A percentile compares a stretch with the other conserved stretches of the same genome.
Conservation (phyloP, 2,888 invertebrate species). For the Lydus trimaculatus region DNA sequence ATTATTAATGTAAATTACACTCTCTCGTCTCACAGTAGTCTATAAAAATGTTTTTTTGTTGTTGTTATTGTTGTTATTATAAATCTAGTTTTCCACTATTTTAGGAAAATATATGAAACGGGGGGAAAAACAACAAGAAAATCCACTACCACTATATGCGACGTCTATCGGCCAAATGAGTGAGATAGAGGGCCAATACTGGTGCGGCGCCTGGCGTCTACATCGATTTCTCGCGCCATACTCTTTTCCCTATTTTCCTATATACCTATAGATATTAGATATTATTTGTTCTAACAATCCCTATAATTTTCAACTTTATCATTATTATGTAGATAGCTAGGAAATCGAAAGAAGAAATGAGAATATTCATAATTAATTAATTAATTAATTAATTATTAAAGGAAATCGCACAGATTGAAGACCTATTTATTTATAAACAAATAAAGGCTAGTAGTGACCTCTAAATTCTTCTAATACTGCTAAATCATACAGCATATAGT, state of each 20-base stretch:
- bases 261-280: not conserved
- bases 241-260: not conserved
- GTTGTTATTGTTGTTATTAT: no score
- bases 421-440: not conserved
- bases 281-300: not conserved
- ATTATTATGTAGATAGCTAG: no score
- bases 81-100: not conserved
- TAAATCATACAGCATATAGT: not conserved
- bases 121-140: slow-evolving; percentile 7
- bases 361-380: no score
- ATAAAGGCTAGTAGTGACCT: not conserved
- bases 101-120: not conserved
- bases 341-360: no score
- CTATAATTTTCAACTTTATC: not conserved
- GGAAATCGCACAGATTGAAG: not conserved
- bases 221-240: slow-evolving; percentile 18
- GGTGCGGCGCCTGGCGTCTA: slow-evolving; percentile 34
- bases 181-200: slow-evolving; percentile 16
- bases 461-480: not conserved
- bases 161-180: slow-evolving; percentile 36
- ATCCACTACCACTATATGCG: slow-evolving; percentile 25
- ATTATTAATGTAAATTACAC: slow-evolving; percentile 2
- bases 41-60: no score
- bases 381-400: not conserved
- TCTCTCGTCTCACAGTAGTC: no score